Evolutionary conservation across 1,140 invertebrate species (phyloP).

Genomic region (Calliopsis andreniformis): DNA sequence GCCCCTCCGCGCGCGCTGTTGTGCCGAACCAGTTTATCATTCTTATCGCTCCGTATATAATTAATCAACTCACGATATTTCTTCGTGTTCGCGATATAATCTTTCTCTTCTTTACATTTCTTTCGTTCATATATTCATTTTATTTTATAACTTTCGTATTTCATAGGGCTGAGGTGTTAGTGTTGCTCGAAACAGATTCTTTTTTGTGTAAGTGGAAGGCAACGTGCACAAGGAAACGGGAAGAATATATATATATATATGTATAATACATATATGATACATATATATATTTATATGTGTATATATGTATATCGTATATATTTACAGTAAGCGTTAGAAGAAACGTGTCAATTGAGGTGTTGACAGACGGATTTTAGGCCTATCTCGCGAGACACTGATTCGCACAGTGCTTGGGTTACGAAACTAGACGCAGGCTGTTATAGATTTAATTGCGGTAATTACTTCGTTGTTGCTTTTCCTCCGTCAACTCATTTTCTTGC

Average conservation of each 20-base stretch:
- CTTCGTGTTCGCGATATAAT: conserved; percentile 24
- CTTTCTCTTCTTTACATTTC: conserved; percentile 23
- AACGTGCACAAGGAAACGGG: conserved; percentile 60
- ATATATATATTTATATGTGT: conserved; percentile 35
- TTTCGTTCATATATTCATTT: conserved; percentile 13
- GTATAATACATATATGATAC: conserved; percentile 27
- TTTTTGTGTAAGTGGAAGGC: conserved; percentile 49
- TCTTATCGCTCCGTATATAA: conserved; percentile 29
- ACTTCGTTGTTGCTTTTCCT: conserved; percentile 53
- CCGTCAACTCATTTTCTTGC: conserved; percentile 6
- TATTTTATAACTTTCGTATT: conserved; percentile 46
- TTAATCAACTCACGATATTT: conserved; percentile 30
- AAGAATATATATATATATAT: conserved; percentile 39
- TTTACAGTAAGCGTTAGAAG: conserved; percentile 47
- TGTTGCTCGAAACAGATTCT: conserved; percentile 47
- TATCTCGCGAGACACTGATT: conserved; percentile 62
- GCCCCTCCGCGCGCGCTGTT: conserved; percentile 2
- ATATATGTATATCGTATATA: conserved; percentile 45
- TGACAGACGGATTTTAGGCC: conserved; percentile 56
- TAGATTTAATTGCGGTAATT: conserved; percentile 52
- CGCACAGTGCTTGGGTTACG: conserved; percentile 52
- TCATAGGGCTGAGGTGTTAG: conserved; percentile 47
- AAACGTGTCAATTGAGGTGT: conserved; percentile 27
- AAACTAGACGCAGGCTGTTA: conserved; percentile 52
- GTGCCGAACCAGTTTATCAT: conserved; percentile 12